Evolutionary conservation across 2,113 vertebrate species (phyloP).

Genomic region (Thalassoma bifasciatum): DNA sequence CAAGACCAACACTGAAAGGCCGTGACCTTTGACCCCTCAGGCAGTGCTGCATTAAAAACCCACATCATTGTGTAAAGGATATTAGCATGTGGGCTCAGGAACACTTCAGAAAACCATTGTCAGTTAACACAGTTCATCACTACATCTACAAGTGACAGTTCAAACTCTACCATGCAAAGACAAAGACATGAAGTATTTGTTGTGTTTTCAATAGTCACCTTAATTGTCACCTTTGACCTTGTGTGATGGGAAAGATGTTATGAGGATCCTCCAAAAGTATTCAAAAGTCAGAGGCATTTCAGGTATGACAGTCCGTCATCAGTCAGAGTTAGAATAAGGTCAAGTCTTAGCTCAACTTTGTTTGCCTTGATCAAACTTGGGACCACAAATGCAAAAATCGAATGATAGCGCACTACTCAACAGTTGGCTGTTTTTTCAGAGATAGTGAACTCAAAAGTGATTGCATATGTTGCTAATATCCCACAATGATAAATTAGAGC

Average conservation of each 20-base stretch:
- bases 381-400: not conserved
- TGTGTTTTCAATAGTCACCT: too few species aligned
- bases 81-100: too few species aligned
- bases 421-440: conserved; percentile 3
- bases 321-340: conserved; percentile 2
- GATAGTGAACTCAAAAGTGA: conserved; percentile 4
- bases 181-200: too few species aligned
- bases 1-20: too few species aligned
- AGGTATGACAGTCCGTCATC: not conserved
- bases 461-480: not conserved
- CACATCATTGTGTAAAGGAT: too few species aligned
- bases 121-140: too few species aligned
- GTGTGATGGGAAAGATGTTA: not conserved
- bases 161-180: too few species aligned
- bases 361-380: not conserved
- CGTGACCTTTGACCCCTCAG: too few species aligned
- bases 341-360: conserved; percentile 10
- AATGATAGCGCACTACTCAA: not conserved
- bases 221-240: too few species aligned
- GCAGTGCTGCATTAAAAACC: too few species aligned
- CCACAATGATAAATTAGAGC: not conserved
- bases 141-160: too few species aligned
- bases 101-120: too few species aligned
- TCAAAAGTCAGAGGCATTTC: not conserved
- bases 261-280: not conserved